Conservation (phyloP, 2,113 vertebrate genomes). For the Thomomys bottae region DNA sequence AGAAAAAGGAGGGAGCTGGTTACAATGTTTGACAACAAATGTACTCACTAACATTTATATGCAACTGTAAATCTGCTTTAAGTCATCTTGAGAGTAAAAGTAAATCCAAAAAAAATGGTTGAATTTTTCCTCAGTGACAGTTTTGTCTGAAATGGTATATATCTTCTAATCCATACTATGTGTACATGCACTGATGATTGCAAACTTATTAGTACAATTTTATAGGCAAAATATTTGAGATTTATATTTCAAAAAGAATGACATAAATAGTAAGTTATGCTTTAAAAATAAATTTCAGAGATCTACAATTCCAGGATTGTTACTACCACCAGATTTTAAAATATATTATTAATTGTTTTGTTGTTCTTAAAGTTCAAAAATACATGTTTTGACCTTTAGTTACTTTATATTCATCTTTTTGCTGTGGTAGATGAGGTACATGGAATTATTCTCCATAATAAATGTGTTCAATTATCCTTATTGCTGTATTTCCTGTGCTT, state of each 20-base stretch:
- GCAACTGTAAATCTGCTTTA: too few relatives aligned
- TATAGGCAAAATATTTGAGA: neutral
- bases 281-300: neutral
- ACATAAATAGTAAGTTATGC: neutral
- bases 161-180: neutral
- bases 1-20: too few relatives aligned
- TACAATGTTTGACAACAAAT: too few relatives aligned
- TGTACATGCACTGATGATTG: neutral
- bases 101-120: too few relatives aligned
- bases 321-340: neutral
- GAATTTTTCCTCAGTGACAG: neutral
- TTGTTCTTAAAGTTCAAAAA: neutral
- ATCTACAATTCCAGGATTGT: neutral
- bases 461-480: neutral
- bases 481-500: neutral
- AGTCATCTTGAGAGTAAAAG: too few relatives aligned
- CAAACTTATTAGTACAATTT: neutral
- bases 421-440: neutral
- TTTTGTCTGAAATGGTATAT: neutral
- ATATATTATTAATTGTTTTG: neutral
- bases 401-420: neutral
- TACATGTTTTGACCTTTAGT: neutral
- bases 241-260: neutral
- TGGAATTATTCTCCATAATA: neutral
- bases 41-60: too few relatives aligned